Conservation (phyloP, 35 echinoderm and acorn worm species). For the Stichopus chloronotus region DNA sequence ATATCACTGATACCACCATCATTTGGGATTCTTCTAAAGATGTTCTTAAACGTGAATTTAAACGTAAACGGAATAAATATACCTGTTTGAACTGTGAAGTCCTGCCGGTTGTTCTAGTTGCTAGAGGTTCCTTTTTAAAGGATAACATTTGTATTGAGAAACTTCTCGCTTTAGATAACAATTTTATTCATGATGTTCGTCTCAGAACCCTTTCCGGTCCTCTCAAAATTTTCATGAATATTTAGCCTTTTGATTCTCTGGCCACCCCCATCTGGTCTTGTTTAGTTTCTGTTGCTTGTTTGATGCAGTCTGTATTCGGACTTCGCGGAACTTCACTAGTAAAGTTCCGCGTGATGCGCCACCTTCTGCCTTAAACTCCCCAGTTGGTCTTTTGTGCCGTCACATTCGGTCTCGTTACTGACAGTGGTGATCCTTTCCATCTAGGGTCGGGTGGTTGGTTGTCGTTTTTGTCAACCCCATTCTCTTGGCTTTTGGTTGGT, state of each 20-base stretch:
- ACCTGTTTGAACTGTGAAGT: neutral
- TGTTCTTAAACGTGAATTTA: neutral
- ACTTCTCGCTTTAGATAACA: neutral
- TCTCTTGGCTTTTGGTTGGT: neutral
- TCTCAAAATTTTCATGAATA: constrained; percentile 2
- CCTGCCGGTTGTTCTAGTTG: neutral
- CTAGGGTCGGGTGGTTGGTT: neutral
- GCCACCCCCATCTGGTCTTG: neutral
- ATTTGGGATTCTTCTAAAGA: neutral
- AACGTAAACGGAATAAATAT: neutral
- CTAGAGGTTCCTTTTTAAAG: neutral
- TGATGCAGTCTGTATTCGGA: neutral
- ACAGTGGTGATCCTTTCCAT: neutral
- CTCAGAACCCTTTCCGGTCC: neutral
- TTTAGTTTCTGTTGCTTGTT: neutral
- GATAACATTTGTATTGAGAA: neutral
- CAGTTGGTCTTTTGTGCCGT: neutral
- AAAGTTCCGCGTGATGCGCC: neutral
- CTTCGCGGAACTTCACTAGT: neutral
- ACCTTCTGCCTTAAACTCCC: neutral
- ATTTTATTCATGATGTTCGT: neutral
- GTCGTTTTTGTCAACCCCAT: neutral
- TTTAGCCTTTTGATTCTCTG: neutral
- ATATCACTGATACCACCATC: constrained; percentile 2
- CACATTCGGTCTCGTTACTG: neutral